Conservation (phyloP, 2,797 vertebrate species). For the Pseudotriccus pelzelni region DNA sequence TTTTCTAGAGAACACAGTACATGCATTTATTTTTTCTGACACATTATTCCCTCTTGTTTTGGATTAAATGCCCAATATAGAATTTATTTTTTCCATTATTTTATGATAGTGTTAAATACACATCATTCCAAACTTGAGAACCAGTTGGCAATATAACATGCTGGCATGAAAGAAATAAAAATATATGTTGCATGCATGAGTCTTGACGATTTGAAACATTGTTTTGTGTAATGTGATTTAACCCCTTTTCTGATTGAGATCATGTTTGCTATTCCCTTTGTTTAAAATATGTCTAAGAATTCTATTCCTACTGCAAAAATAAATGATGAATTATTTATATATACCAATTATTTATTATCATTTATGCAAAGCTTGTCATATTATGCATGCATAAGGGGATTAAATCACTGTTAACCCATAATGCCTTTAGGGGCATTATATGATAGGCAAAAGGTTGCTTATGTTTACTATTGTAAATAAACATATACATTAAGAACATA, state of each 20-base stretch:
- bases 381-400: conserved; percentile 98
- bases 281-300: conserved; percentile 82
- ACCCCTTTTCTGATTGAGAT: conserved; percentile 72
- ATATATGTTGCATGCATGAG: background rate
- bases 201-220: conserved; percentile 54
- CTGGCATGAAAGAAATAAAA: conserved; percentile 32
- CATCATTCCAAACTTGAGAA: background rate
- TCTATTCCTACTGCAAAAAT: conserved; percentile 97
- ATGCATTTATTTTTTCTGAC: background rate
- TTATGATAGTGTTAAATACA: background rate
- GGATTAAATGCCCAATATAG: background rate
- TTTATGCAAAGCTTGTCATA: conserved; percentile 98
- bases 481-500: conserved; percentile 48
- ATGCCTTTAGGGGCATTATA: conserved; percentile 81
- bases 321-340: conserved; percentile 99
- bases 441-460: conserved; percentile 67
- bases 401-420: conserved; percentile 90
- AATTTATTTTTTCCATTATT: conserved; percentile 18
- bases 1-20: background rate
- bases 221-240: conserved; percentile 63
- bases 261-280: conserved; percentile 75
- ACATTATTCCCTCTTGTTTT: background rate
- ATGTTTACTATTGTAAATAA: conserved; percentile 60
- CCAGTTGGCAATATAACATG: background rate
- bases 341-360: conserved; percentile 99